phyloP scores from a whole-genome alignment of 2,797 vertebrate species.

The Orestias chungarensis region DNA sequence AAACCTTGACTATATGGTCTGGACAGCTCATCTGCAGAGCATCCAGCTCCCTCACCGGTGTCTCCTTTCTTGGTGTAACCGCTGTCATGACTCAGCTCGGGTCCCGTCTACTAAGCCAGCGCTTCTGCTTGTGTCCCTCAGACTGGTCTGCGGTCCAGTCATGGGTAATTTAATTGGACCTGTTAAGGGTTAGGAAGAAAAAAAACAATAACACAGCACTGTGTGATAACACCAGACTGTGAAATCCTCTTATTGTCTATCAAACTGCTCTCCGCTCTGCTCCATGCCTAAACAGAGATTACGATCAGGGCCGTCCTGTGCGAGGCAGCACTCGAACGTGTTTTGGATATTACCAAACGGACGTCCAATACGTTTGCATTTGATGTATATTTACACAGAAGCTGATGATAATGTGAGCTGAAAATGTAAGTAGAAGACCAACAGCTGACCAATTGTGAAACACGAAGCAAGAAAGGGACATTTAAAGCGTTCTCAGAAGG shows the following conservation, averaged over 20 bases:
- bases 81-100: constrained; percentile 28
- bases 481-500: no score
- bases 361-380: constrained; percentile 4
- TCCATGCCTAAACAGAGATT: constrained; percentile 38
- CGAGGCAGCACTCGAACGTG: background rate
- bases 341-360: constrained; percentile 21
- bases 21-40: constrained; percentile 11
- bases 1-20: constrained; percentile 28
- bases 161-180: constrained; percentile 51
- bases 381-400: background rate
- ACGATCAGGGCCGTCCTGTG: background rate
- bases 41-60: background rate
- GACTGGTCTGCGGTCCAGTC: constrained; percentile 37
- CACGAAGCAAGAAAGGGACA: no score
- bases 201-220: constrained; percentile 48
- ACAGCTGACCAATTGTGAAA: no score
- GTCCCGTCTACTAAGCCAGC: constrained; percentile 19
- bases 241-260: constrained; percentile 67
- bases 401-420: background rate
- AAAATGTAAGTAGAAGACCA: background rate
- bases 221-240: constrained; percentile 51
- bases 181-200: constrained; percentile 47
- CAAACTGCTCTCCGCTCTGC: constrained; percentile 7
- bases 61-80: constrained; percentile 2
- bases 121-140: constrained; percentile 21